These are phyloP conservation scores for Caenorhabditis elegans DNA, from an alignment of 1,140 invertebrate species.

Conservation along the genomic window WBcel235 BX284604.4:5569001-5569500, in stretches of 20 bases:
- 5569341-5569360: too few species aligned
- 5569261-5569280: too few species aligned
- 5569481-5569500: slow-evolving; percentile 25
- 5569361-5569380: too few species aligned
- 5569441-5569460: slow-evolving; percentile 40
- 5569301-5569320: too few species aligned
- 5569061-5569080: slow-evolving; percentile 31
- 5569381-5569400: slow-evolving; percentile 16
- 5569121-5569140: neutral
- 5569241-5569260: too few species aligned
- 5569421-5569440: slow-evolving; percentile 29
- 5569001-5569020: slow-evolving; percentile 9
- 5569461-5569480: slow-evolving; percentile 47
- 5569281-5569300: too few species aligned
- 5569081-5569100: slow-evolving; percentile 45
- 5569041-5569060: slow-evolving; percentile 44
- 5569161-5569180: too few species aligned
- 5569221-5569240: too few species aligned
- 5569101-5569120: slow-evolving; percentile 44
- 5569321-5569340: too few species aligned
- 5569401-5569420: slow-evolving; percentile 29
- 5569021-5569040: slow-evolving; percentile 24
- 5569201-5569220: too few species aligned
- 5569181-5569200: too few species aligned
- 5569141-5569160: too few species aligned